Base-by-base conservation (phyloP, 2,797 vertebrate species). In the Anisognathus igniventris region DNA sequence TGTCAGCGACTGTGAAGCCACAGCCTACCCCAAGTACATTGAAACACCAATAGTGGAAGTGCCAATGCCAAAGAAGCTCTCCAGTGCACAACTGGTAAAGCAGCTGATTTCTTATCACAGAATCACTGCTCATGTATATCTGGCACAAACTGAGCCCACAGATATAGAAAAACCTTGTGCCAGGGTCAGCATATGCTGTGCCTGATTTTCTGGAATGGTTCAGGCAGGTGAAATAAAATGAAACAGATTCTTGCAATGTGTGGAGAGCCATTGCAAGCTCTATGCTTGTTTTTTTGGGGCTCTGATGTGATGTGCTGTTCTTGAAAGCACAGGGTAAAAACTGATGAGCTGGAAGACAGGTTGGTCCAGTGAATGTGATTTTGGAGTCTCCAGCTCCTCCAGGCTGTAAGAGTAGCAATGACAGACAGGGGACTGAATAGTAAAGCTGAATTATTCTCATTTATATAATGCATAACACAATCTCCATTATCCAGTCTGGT, bases 51-150 rank as follows among this genome's bases (percentile, higher is more conserved):
- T 98, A 1, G 98, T 99, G 58, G 99, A 99, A 7, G 98, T 99
- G 25, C 98, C 99, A 3, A 99, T 99, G 98, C 99, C 99, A 64
- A 98, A 90, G 94, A 99, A 99, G 95, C 98, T 99, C 61, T 96
- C 97, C 0, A 95, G 90, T 6, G 58, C 95, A 37, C 97, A 97
- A 70, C 97, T 98, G 98, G 99, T 99, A 97, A 97, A 97, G 96
- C 64, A 80, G 54, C 42, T 19, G 2, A 16, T 50, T 80, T 90
- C n/a, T 79, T 48, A 33, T 24, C 39, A n/a, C 40, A 56, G 15
- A 62, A 24, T 42, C 66, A 70, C 50, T 75, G 48, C n/a, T 54
- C 18, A 3, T 27, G 37, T 53, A 14, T 67, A 42, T 40, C 17
- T 78, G 44, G 30, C 61, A 51, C n/a, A 6, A 18, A 7, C 1